A percentile compares a stretch with the other conserved stretches of the same genome.
These are phyloP conservation scores for Psylliodes chrysocephalus DNA, from an alignment of 2,888 invertebrate genomes.

Conservation along the genomic window DNA sequence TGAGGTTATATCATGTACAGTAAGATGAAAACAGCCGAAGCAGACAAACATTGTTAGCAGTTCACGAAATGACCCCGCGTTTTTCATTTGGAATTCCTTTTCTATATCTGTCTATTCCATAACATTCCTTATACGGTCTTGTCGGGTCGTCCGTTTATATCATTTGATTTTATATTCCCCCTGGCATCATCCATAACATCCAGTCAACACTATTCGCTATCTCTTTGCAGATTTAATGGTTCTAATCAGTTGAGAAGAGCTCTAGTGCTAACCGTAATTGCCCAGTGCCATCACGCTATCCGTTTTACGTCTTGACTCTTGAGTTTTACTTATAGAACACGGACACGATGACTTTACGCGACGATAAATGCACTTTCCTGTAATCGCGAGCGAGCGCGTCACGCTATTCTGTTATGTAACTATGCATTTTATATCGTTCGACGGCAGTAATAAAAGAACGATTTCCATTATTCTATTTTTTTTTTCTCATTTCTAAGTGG, in stretches of 20 bases:
- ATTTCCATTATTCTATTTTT: too few species aligned
- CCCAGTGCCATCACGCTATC: conserved; percentile 21
- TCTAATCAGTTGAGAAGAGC: conserved; percentile 30
- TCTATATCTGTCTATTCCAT: neutral
- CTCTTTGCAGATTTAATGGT: conserved; percentile 23
- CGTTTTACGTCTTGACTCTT: conserved; percentile 16
- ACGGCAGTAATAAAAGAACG: too few species aligned
- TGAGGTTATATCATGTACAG: too few species aligned
- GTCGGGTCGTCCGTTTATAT: conserved; percentile 12
- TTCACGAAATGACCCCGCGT: neutral
- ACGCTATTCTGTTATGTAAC: neutral
- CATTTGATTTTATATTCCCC: conserved; percentile 16
- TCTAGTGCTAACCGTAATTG: conserved; percentile 22
- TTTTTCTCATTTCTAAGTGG: too few species aligned
- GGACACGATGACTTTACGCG: neutral
- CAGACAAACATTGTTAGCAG: too few species aligned
- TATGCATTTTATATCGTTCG: neutral
- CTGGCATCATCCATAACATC: conserved; percentile 19
- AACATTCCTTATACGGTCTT: conserved; percentile 12
- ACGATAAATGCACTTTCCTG: neutral
- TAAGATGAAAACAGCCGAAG: too few species aligned
- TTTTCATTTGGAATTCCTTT: neutral
- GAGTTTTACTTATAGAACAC: neutral
- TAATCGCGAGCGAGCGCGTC: neutral
- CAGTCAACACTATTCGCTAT: conserved; percentile 23